Conservation (phyloP, 2,113 vertebrate genomes). For the Calypte anna region DNA sequence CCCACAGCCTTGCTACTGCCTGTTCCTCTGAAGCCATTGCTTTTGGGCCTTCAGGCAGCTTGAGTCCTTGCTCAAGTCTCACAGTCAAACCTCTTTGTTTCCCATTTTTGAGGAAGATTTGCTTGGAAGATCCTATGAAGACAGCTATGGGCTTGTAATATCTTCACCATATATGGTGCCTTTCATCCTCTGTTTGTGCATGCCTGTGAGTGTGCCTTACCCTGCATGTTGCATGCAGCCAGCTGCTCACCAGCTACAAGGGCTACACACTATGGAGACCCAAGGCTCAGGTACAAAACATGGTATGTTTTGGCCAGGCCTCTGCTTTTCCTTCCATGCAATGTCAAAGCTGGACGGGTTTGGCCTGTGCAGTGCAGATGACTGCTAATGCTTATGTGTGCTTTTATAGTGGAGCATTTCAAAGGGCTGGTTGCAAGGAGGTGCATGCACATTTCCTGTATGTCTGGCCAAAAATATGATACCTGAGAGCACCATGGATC, state of each 20-base stretch:
- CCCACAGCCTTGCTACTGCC: not conserved
- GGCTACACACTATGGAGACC: rapidly evolving
- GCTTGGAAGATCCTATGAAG: not conserved
- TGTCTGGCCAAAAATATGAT: conserved; percentile 44
- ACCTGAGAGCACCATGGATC: not conserved
- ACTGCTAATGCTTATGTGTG: not conserved
- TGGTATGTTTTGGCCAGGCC: not conserved
- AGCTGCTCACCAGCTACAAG: not conserved
- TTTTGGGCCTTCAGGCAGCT: not conserved
- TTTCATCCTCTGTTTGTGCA: not conserved
- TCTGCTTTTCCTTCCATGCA: not conserved
- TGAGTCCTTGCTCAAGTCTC: not conserved
- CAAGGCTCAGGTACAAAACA: rapidly evolving
- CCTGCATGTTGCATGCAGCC: not conserved
- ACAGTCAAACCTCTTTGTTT: not conserved
- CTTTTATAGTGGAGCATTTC: conserved; percentile 35
- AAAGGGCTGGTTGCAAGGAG: conserved; percentile 39
- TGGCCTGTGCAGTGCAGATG: not conserved
- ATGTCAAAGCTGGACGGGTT: not conserved
- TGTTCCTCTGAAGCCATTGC: not conserved
- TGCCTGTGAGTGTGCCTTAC: rapidly evolving
- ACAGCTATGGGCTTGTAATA: conserved; percentile 4
- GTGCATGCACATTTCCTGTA: conserved; percentile 36
- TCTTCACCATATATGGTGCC: conserved; percentile 65
- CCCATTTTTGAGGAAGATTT: conserved; percentile 14